Evolutionary conservation across 1,140 invertebrate genomes (phyloP).

Genomic region (Neodiprion pinetum): DNA sequence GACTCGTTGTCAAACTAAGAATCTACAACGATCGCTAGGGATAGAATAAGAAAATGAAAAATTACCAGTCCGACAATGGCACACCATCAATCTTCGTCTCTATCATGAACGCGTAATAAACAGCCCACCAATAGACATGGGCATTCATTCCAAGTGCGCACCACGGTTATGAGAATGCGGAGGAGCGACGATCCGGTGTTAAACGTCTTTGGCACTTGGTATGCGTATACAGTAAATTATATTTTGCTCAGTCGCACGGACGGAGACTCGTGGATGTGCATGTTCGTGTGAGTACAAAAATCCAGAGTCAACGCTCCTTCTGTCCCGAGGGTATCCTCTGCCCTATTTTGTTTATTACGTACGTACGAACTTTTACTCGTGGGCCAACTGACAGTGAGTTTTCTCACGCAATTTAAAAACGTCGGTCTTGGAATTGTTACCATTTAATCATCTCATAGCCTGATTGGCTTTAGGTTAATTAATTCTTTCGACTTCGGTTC

Average conservation of each 20-base stretch:
- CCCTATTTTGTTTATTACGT: neutral
- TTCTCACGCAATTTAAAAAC: neutral
- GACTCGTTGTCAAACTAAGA: neutral
- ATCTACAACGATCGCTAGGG: neutral
- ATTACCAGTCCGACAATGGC: neutral
- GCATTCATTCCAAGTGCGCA: neutral
- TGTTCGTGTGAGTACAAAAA: neutral
- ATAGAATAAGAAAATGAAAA: neutral
- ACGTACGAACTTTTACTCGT: neutral
- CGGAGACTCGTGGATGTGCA: neutral
- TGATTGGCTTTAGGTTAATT: too few species aligned
- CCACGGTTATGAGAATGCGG: neutral
- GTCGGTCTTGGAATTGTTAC: neutral
- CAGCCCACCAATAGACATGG: neutral
- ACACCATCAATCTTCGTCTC: neutral
- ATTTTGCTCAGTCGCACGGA: neutral
- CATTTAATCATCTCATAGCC: neutral
- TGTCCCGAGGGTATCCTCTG: neutral
- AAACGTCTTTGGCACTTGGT: constrained; percentile 1
- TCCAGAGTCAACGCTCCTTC: neutral
- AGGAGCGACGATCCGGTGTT: neutral
- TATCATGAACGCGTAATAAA: neutral
- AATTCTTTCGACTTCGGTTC: too few species aligned
- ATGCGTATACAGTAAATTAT: neutral
- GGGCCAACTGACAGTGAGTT: neutral